These are phyloP conservation scores for Ochropacha duplaris DNA, from an alignment of 2,888 invertebrate genomes.

Conservation along the genomic window DNA sequence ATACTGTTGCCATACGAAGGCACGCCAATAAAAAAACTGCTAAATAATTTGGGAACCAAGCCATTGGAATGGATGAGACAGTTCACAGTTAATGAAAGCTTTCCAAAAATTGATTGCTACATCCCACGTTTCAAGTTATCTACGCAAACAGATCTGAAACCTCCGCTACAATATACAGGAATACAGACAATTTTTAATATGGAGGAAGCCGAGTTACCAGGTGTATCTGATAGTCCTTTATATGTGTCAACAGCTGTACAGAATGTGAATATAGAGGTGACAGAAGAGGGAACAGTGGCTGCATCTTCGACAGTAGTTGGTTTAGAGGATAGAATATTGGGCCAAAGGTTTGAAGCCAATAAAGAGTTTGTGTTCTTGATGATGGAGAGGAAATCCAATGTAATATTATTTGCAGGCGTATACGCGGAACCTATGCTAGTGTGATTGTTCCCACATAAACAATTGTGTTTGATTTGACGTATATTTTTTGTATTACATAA, in stretches of 20 bases:
- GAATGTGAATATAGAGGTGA: slow-evolving; percentile 87
- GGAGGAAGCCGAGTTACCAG: slow-evolving; percentile 81
- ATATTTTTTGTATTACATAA: slow-evolving; percentile 1
- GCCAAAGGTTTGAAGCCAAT: slow-evolving; percentile 84
- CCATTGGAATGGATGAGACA: slow-evolving; percentile 77
- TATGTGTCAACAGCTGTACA: slow-evolving; percentile 85
- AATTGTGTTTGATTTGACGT: neutral
- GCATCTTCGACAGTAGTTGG: slow-evolving; percentile 83
- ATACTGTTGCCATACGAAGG: slow-evolving; percentile 85
- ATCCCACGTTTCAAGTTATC: slow-evolving; percentile 84
- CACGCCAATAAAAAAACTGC: slow-evolving; percentile 69
- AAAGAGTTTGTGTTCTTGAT: slow-evolving; percentile 87
- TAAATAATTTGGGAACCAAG: slow-evolving; percentile 74
- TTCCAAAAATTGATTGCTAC: slow-evolving; percentile 81
- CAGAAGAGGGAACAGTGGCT: slow-evolving; percentile 89
- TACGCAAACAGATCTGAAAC: slow-evolving; percentile 72
- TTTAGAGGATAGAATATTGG: slow-evolving; percentile 68
- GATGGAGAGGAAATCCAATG: slow-evolving; percentile 82
- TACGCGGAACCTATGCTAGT: slow-evolving; percentile 55
- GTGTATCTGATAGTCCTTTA: slow-evolving; percentile 81
- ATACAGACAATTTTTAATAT: slow-evolving; percentile 85
- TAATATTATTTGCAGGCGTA: slow-evolving; percentile 85
- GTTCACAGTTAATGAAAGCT: slow-evolving; percentile 64
- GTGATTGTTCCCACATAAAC: slow-evolving; percentile 23
- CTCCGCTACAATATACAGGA: slow-evolving; percentile 81